Percentiles rank a stretch among this genome's conserved stretches.
Evolutionary conservation across 2,888 invertebrate genomes (phyloP).

Genomic region (Acleris cristana): DNA sequence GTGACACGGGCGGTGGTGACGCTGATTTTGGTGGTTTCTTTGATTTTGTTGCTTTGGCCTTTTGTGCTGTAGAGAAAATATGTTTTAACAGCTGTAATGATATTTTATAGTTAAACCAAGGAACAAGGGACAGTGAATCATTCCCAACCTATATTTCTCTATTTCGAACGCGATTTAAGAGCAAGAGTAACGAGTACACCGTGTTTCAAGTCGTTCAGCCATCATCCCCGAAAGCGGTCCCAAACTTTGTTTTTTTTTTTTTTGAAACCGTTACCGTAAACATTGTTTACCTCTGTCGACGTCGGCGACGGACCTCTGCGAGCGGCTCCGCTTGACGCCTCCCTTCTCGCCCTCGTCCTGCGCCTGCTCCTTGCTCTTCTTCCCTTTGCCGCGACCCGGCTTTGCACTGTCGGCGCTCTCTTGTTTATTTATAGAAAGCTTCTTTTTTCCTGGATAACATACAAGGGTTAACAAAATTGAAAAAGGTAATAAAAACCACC

Average conservation of each 20-base stretch:
- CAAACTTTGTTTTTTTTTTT: no score
- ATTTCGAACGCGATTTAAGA: no score
- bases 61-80: conserved; percentile 29
- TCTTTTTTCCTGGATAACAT: conserved; percentile 60
- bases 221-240: no score
- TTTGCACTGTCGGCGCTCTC: conserved; percentile 39
- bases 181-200: no score
- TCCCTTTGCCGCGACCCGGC: conserved; percentile 46
- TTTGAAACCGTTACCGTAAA: no score
- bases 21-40: conserved; percentile 41
- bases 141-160: no score
- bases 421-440: conserved; percentile 57
- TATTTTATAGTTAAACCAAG: no score
- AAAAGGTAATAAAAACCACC: no score
- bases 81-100: not conserved
- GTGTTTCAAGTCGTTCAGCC: no score
- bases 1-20: conserved; percentile 38
- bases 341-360: conserved; percentile 49
- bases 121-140: no score
- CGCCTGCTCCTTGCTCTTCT: conserved; percentile 42
- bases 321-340: conserved; percentile 69
- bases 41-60: conserved; percentile 34
- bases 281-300: conserved; percentile 63
- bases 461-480: no score
- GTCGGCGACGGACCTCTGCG: conserved; percentile 70